Base-by-base conservation (phyloP, 2,113 vertebrate genomes). In the Vanacampus margaritifer region DNA sequence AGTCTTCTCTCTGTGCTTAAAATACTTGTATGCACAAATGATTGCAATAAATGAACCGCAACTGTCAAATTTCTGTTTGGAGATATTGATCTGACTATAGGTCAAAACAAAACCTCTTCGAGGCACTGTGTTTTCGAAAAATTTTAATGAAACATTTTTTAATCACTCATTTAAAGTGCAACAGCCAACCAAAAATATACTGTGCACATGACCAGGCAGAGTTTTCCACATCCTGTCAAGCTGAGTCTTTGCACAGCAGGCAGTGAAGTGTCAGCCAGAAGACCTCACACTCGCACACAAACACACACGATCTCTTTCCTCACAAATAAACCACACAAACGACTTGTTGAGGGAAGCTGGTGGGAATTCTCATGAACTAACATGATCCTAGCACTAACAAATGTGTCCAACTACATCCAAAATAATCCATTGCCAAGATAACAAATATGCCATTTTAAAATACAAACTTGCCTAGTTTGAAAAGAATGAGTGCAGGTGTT, bases 151-250 rank as follows among this genome's bases (percentile, higher is more conserved):
- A 63, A 41, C 14, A 19, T 16, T 16, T 65, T 35, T 4, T 23
- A 46, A 57, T 32, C 2, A 32, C 16, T 43, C 45, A 51, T 50
- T n/a, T 23, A n/a, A n/a, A 50, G 28, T 65, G n/a, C 21, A 65
- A 65, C 45, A 64, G 50, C 19, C 17, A 36, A 36, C 6, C 10
- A 51, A 35, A 53, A 65, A 65, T 23, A 53, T 2, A 53, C 32
- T 17, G 13, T 13, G 5, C 64, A 53, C 16, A 53, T 51, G 32
- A n/a, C 13, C 35, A 65, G 26, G 26, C 54, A 57, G 12, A 56
- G 26, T n/a, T 68, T 72, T 77, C 78, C 51, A 72, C 80, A 82
- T 86, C 78, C 81, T 88, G 81, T 86, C 82, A 83, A 71, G 81
- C 76, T 75, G 82, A 75, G 73, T 35, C 21, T 45, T 69, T 69